Evolutionary conservation across 2,888 invertebrate genomes (phyloP).

Genomic region (Tuta absoluta): DNA sequence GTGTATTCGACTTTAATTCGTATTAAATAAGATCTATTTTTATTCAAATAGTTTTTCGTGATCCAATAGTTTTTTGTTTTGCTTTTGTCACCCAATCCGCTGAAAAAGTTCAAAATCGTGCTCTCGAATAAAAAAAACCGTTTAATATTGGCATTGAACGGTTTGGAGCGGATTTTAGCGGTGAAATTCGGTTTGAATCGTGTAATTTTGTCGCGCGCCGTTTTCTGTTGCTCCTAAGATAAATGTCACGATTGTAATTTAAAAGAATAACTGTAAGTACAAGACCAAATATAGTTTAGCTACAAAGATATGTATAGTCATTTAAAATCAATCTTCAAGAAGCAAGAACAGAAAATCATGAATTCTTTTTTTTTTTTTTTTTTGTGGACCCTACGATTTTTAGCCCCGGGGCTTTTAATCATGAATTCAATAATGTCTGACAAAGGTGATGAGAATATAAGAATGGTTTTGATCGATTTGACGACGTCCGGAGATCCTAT

Average conservation of each 20-base stretch:
- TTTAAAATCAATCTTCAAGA: not conserved
- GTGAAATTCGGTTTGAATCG: constrained; percentile 61
- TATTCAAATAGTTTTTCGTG: constrained; percentile 37
- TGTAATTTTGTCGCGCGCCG: constrained; percentile 55
- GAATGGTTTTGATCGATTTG: constrained; percentile 17
- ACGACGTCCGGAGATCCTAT: constrained; percentile 27
- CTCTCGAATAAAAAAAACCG: constrained; percentile 62
- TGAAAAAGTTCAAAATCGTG: constrained; percentile 78
- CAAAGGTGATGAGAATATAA: not conserved
- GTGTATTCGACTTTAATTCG: constrained; percentile 42
- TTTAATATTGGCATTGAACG: constrained; percentile 77
- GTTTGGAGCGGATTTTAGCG: constrained; percentile 60
- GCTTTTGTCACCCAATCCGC: constrained; percentile 72
- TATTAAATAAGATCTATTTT: constrained; percentile 41
- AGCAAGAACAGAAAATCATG: not conserved
- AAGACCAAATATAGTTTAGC: too few species aligned
- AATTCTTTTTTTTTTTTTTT: too few species aligned
- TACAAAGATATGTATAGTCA: too few species aligned
- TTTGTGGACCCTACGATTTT: too few species aligned
- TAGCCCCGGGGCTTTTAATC: too few species aligned
- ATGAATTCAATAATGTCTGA: constrained; percentile 9
- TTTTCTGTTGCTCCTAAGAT: constrained; percentile 42
- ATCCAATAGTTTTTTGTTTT: constrained; percentile 52
- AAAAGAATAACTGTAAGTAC: not conserved
- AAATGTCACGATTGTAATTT: constrained; percentile 49